Evolutionary conservation across 1,140 invertebrate genomes (phyloP).

Genomic region (Nasonia vitripennis): DNA sequence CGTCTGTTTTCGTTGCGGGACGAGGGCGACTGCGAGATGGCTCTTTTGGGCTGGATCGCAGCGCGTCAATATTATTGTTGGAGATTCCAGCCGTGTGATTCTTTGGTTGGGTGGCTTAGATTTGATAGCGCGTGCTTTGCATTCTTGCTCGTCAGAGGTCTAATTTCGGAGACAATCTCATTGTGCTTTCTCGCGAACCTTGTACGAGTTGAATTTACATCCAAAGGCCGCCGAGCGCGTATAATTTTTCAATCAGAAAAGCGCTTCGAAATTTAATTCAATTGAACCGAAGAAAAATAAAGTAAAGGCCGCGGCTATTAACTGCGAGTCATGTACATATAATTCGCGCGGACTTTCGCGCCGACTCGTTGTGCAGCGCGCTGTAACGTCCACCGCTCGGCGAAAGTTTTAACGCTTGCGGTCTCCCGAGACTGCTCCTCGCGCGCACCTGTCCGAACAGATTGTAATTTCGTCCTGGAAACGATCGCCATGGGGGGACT

Average conservation of each 20-base stretch:
- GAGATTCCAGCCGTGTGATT: conserved; percentile 33
- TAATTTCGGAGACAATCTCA: background rate
- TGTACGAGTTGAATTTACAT: too few relatives aligned
- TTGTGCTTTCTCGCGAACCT: background rate
- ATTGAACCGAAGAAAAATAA: conserved; percentile 32
- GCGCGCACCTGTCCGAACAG: conserved; percentile 56
- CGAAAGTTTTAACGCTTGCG: conserved; percentile 53
- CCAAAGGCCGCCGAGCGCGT: background rate
- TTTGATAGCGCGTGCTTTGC: background rate
- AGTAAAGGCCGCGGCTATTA: conserved; percentile 16
- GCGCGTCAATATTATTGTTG: conserved; percentile 56
- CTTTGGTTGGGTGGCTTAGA: background rate
- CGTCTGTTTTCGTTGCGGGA: background rate
- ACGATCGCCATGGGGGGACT: conserved; percentile 54
- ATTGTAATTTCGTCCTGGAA: conserved; percentile 60
- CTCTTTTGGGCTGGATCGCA: conserved; percentile 47
- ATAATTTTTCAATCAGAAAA: conserved; percentile 36
- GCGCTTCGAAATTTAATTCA: conserved; percentile 36
- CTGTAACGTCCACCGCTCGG: conserved; percentile 15
- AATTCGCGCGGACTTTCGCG: background rate
- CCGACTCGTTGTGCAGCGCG: conserved; percentile 25
- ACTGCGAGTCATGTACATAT: conserved; percentile 14
- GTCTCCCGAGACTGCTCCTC: background rate
- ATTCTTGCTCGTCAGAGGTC: background rate
- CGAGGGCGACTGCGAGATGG: background rate